Conservation (phyloP, 2,797 vertebrate species). For the Sphenopsis melanotis region DNA sequence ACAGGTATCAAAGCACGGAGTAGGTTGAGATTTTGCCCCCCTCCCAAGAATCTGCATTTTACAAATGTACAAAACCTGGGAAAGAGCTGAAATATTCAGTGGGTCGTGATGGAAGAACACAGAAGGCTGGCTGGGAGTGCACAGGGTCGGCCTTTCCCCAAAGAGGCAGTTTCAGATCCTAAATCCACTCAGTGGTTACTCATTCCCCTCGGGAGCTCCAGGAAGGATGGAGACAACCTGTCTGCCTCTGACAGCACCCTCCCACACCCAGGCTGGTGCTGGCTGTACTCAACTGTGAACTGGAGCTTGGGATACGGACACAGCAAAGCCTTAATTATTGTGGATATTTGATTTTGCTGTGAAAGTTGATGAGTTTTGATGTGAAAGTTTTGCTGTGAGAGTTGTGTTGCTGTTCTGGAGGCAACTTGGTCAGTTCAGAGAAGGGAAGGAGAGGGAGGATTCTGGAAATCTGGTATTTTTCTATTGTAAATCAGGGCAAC, state of each 20-base stretch:
- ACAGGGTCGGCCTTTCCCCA: not conserved
- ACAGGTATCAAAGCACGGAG: not conserved
- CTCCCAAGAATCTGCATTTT: not conserved
- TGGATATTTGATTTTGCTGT: not conserved
- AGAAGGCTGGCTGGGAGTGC: not conserved
- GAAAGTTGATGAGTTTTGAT: not conserved
- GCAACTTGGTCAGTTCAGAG: not conserved
- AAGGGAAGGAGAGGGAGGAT: not conserved
- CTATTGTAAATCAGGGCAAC: not conserved
- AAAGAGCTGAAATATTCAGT: constrained; percentile 1
- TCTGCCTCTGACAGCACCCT: constrained; percentile 27
- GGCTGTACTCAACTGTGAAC: not conserved
- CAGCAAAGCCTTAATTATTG: not conserved
- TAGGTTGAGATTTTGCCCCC: not conserved
- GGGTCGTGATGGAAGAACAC: not conserved
- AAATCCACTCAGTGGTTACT: not conserved
- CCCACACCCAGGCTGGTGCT: constrained; percentile 32
- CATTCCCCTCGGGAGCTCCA: not conserved
- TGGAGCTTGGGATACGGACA: not conserved
- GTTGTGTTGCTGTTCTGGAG: not conserved
- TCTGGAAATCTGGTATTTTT: not conserved
- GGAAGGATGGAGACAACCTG: not conserved
- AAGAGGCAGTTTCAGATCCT: not conserved
- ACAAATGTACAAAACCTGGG: not conserved
- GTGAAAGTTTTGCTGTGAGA: not conserved